Evolutionary conservation across 2,888 invertebrate species (phyloP).

Genomic region (Chrysina gloriosa): DNA sequence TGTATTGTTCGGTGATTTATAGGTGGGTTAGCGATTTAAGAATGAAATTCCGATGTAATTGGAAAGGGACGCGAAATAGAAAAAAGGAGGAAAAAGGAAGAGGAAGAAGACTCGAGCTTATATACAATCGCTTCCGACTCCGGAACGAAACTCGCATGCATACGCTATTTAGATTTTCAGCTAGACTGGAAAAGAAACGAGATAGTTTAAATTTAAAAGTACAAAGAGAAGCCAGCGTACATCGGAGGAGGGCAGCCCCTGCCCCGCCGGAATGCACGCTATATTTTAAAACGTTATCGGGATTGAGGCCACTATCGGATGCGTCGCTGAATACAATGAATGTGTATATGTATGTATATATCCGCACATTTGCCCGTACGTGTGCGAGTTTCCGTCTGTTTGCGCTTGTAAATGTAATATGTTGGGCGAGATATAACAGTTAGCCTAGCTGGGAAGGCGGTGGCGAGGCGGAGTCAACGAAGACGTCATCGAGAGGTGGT

Average conservation of each 20-base stretch:
- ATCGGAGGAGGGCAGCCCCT: constrained; percentile 10
- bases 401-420: constrained; percentile 45
- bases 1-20: constrained; percentile 40
- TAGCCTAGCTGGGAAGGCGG: constrained; percentile 62
- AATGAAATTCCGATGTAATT: constrained; percentile 43
- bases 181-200: constrained; percentile 53
- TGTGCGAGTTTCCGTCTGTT: constrained; percentile 8
- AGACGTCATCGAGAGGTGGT: constrained; percentile 46
- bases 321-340: constrained; percentile 48
- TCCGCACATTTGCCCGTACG: constrained; percentile 8
- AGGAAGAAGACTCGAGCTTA: constrained; percentile 9
- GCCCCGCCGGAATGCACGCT: constrained; percentile 56
- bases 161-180: constrained; percentile 54
- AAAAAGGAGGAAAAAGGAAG: constrained; percentile 22
- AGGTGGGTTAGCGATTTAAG: constrained; percentile 38
- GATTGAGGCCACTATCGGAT: constrained; percentile 42
- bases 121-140: constrained; percentile 13
- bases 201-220: constrained; percentile 56
- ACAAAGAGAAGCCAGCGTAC: constrained; percentile 49
- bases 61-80: constrained; percentile 37
- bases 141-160: background rate
- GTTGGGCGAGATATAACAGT: constrained; percentile 56
- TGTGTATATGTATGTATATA: constrained; percentile 7
- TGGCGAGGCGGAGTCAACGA: constrained; percentile 60
- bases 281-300: constrained; percentile 64